Conservation (phyloP, 1,140 invertebrate genomes). For the Heliconius nattereri region DNA sequence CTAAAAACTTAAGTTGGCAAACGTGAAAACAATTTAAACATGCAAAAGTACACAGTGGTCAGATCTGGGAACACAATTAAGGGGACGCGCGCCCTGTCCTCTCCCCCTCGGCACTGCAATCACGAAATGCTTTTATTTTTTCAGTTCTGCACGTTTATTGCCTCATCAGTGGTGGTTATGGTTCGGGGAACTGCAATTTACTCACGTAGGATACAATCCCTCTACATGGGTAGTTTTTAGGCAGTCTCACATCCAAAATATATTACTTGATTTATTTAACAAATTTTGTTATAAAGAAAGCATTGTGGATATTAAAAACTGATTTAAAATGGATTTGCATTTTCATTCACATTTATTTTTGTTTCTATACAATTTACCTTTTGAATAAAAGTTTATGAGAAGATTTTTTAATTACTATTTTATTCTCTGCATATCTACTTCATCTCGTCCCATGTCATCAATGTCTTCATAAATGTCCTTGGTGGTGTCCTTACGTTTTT, state of each 20-base stretch:
- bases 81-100: constrained; percentile 41
- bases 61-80: constrained; percentile 47
- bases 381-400: too few species aligned
- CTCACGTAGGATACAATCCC: constrained; percentile 34
- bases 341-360: too few species aligned
- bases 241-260: background rate
- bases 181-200: constrained; percentile 46
- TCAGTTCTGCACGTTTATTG: constrained; percentile 57
- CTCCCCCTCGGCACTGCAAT: constrained; percentile 57
- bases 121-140: constrained; percentile 73
- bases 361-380: too few species aligned
- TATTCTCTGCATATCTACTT: too few species aligned
- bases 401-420: too few species aligned
- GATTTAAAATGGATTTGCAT: too few species aligned
- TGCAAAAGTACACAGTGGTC: constrained; percentile 32
- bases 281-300: background rate
- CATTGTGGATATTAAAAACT: background rate
- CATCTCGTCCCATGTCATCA: too few species aligned
- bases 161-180: constrained; percentile 61
- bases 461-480: too few species aligned
- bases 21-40: constrained; percentile 22
- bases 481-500: too few species aligned
- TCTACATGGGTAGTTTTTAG: background rate
- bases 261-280: background rate
- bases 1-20: background rate